Evolutionary conservation across 1,140 invertebrate genomes (phyloP).

Genomic region (Drosophila santomea): DNA sequence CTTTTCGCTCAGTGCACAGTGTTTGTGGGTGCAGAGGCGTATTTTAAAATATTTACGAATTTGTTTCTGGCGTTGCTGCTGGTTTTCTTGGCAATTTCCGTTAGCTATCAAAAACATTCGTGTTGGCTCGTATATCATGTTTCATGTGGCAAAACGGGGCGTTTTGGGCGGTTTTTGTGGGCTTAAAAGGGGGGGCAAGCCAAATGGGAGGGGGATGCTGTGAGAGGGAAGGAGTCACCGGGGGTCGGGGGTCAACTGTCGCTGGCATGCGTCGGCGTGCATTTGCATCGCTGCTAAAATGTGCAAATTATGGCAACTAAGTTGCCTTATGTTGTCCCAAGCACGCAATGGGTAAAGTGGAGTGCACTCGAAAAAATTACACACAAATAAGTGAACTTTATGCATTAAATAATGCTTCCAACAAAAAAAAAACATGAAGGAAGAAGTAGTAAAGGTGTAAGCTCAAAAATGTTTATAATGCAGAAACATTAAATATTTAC

Average conservation of each 20-base stretch:
- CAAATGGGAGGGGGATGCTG: not conserved
- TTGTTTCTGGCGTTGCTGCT: slow-evolving; percentile 52
- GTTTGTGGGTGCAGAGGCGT: slow-evolving; percentile 19
- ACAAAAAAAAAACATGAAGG: too few relatives aligned
- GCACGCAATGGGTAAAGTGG: slow-evolving; percentile 55
- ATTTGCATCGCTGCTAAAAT: slow-evolving; percentile 62
- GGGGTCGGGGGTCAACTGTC: slow-evolving; percentile 48
- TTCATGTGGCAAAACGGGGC: slow-evolving; percentile 11
- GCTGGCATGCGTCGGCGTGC: slow-evolving; percentile 55
- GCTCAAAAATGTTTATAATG: too few relatives aligned
- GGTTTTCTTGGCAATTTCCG: slow-evolving; percentile 69
- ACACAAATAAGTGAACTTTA: not conserved
- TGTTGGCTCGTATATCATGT: slow-evolving; percentile 44
- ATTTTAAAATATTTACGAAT: slow-evolving; percentile 64
- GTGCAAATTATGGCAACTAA: slow-evolving; percentile 81
- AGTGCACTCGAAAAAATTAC: not conserved
- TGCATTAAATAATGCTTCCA: too few relatives aligned
- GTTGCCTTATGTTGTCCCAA: slow-evolving; percentile 66
- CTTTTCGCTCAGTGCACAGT: not conserved
- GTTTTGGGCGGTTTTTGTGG: not conserved
- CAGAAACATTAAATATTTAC: too few relatives aligned
- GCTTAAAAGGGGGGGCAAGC: not conserved
- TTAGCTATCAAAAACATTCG: slow-evolving; percentile 70
- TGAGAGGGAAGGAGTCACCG: not conserved
- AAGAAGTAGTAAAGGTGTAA: too few relatives aligned